Conservation (phyloP, 2,888 invertebrate genomes). For the Eristalinus sepulchralis region DNA sequence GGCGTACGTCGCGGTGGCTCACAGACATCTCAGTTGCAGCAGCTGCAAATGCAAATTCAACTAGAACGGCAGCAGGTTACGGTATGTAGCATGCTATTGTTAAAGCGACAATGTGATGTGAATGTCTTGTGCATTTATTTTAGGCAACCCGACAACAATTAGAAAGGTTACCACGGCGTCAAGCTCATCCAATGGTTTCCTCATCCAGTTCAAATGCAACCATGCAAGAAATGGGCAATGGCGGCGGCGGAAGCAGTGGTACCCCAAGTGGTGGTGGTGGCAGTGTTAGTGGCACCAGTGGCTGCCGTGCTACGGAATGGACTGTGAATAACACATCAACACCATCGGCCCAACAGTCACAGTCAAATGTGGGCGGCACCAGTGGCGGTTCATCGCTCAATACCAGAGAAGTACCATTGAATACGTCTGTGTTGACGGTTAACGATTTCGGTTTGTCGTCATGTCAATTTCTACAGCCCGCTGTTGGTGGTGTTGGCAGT, state of each 20-base stretch:
- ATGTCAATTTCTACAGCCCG: conserved; percentile 74
- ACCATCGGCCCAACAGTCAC: conserved; percentile 78
- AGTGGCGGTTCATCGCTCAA: conserved; percentile 79
- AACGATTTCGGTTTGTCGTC: conserved; percentile 74
- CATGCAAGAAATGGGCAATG: conserved; percentile 80
- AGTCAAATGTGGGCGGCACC: conserved; percentile 78
- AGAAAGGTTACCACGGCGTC: conserved; percentile 93
- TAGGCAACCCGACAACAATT: conserved; percentile 93
- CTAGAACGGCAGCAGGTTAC: conserved; percentile 93
- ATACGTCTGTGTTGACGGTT: conserved; percentile 74
- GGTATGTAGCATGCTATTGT: conserved; percentile 76
- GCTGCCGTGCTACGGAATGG: conserved; percentile 78
- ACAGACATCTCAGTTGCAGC: conserved; percentile 91
- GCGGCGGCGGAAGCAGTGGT: conserved; percentile 72
- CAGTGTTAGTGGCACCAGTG: conserved; percentile 72
- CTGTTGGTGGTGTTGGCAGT: conserved; percentile 75
- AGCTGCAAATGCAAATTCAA: conserved; percentile 97
- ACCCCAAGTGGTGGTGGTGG: conserved; percentile 73
- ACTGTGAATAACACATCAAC: conserved; percentile 77
- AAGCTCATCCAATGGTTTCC: conserved; percentile 86
- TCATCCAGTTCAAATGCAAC: conserved; percentile 83
- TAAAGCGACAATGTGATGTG: neutral
- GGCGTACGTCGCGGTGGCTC: conserved; percentile 89
- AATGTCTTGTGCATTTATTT: conserved; percentile 5
- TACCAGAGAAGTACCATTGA: conserved; percentile 78